These are phyloP conservation scores for Litocranius walleri DNA, from an alignment of 2,113 vertebrate species.

Conservation along the genomic window DNA sequence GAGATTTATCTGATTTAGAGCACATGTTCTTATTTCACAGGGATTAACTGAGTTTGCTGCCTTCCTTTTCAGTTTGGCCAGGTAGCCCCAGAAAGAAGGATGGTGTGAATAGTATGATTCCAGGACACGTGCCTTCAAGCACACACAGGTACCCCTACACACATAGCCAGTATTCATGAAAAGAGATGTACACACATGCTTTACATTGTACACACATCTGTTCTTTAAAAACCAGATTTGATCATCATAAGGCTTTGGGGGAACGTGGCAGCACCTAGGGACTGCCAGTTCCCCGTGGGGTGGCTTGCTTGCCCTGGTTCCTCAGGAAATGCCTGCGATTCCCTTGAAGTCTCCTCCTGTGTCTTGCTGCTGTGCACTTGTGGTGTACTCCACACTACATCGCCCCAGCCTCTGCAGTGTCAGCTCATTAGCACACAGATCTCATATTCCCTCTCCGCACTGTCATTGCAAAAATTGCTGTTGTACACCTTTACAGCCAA, in stretches of 20 bases:
- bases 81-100: slow-evolving; percentile 12
- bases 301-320: slow-evolving; percentile 68
- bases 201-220: neutral
- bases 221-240: slow-evolving; percentile 17
- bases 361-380: slow-evolving; percentile 81
- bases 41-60: slow-evolving; percentile 34
- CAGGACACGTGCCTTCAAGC: neutral
- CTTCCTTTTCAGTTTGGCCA: slow-evolving; percentile 22
- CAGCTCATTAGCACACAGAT: slow-evolving; percentile 98
- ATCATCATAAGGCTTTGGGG: neutral
- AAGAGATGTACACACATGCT: neutral
- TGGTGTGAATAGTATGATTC: neutral
- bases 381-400: slow-evolving; percentile 85
- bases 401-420: slow-evolving; percentile 94
- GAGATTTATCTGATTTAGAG: slow-evolving; percentile 41
- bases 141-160: neutral
- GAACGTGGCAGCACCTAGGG: neutral
- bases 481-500: slow-evolving; percentile 89
- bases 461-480: slow-evolving; percentile 95
- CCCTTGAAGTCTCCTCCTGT: slow-evolving; percentile 55
- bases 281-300: neutral
- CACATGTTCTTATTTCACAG: slow-evolving; percentile 32
- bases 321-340: slow-evolving; percentile 28
- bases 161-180: neutral
- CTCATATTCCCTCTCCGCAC: slow-evolving; percentile 94